phyloP scores from a whole-genome alignment of 2,888 invertebrate species.

The Meandrusa payeni region DNA sequence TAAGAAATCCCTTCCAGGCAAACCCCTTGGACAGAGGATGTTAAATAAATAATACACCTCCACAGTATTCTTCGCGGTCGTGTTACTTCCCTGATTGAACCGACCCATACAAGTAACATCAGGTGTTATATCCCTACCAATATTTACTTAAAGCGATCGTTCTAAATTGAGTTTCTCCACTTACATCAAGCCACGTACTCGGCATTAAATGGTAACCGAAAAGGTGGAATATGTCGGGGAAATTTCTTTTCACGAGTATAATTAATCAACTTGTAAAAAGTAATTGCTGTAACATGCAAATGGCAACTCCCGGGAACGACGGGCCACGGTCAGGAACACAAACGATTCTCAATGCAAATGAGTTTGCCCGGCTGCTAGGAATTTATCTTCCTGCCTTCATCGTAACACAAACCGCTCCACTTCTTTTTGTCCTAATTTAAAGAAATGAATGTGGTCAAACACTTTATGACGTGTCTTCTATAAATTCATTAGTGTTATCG shows the following conservation, averaged over 20 bases:
- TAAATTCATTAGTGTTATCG: too few species aligned
- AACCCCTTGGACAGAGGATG: too few species aligned
- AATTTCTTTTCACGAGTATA: constrained; percentile 34
- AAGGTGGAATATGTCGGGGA: constrained; percentile 7
- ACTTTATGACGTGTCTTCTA: not conserved
- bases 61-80: too few species aligned
- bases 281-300: constrained; percentile 72
- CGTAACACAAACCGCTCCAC: not conserved
- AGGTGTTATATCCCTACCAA: too few species aligned
- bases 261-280: constrained; percentile 67
- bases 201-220: not conserved
- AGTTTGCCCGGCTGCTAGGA: constrained; percentile 43
- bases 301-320: constrained; percentile 45
- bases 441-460: not conserved
- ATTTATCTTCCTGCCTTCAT: constrained; percentile 42
- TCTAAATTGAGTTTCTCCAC: constrained; percentile 4
- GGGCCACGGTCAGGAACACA: constrained; percentile 48
- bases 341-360: constrained; percentile 68
- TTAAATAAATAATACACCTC: too few species aligned
- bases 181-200: not conserved
- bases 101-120: too few species aligned
- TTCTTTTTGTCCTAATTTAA: constrained; percentile 2
- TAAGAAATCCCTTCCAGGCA: too few species aligned
- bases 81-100: too few species aligned
- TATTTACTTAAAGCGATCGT: too few species aligned